These are phyloP conservation scores for Anoplopoma fimbria DNA, from an alignment of 2,113 vertebrate species.

Conservation along the genomic window DNA sequence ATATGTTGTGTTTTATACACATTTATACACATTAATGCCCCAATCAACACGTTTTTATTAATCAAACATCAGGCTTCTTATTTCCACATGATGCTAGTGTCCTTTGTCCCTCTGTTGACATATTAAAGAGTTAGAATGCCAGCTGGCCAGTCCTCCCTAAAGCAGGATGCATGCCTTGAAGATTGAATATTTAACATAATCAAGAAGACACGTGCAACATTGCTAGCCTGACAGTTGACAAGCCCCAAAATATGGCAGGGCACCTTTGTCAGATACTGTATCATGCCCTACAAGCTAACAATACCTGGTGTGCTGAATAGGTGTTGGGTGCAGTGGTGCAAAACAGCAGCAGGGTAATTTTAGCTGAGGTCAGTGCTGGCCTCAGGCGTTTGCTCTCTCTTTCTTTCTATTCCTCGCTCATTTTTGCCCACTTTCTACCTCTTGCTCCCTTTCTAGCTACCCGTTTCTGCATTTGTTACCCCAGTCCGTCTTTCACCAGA, in stretches of 20 bases:
- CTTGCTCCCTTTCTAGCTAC: not conserved
- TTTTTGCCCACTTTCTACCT: constrained; percentile 29
- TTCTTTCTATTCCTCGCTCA: not conserved
- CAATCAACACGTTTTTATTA: not conserved
- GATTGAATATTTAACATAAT: constrained; percentile 34
- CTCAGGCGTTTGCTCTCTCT: constrained; percentile 47
- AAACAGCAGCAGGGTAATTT: constrained; percentile 71
- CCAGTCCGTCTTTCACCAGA: not conserved
- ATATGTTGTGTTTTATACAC: not conserved
- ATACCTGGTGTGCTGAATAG: constrained; percentile 54
- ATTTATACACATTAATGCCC: not conserved
- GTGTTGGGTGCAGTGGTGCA: constrained; percentile 69
- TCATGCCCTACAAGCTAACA: constrained; percentile 40
- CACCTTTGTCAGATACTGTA: constrained; percentile 38
- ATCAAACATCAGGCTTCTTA: not conserved
- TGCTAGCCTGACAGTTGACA: constrained; percentile 36
- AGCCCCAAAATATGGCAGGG: constrained; percentile 23
- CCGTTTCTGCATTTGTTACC: not conserved
- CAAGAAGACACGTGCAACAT: constrained; percentile 12
- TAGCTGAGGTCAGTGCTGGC: constrained; percentile 75
- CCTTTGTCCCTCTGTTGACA: not conserved
- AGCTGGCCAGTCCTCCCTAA: not conserved
- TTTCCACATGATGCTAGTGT: not conserved
- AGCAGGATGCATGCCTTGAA: not conserved
- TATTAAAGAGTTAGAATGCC: constrained; percentile 3